Evolutionary conservation across 1,140 invertebrate genomes (phyloP).

Genomic region (Myzus persicae): DNA sequence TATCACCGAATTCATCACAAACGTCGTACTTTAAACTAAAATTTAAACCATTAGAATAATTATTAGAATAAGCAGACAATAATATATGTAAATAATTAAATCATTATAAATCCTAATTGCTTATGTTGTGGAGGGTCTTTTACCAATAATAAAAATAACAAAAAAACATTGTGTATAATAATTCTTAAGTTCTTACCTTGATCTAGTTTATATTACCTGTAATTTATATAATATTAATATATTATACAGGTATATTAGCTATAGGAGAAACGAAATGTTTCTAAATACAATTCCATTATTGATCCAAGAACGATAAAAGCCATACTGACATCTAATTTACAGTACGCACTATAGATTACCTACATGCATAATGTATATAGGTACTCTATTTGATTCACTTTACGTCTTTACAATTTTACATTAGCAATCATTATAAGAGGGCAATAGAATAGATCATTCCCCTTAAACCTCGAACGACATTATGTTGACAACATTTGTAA

Average conservation of each 20-base stretch:
- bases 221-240: neutral
- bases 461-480: neutral
- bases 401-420: neutral
- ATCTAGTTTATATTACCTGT: too few species aligned
- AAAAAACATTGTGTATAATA: too few species aligned
- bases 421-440: neutral
- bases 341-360: neutral
- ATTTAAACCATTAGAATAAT: too few species aligned
- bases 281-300: neutral
- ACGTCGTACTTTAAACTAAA: too few species aligned
- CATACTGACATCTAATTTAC: neutral
- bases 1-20: too few species aligned
- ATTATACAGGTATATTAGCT: neutral
- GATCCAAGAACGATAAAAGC: neutral
- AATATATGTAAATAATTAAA: too few species aligned
- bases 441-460: neutral
- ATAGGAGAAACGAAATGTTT: neutral
- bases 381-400: neutral
- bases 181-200: neutral
- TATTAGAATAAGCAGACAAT: too few species aligned
- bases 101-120: too few species aligned
- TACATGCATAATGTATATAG: slow-evolving; percentile 9
- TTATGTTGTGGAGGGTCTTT: too few species aligned
- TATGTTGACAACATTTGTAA: neutral
- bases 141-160: neutral